Conservation (phyloP, 92 coral and sea anemone genomes). For the Porites rus region DNA sequence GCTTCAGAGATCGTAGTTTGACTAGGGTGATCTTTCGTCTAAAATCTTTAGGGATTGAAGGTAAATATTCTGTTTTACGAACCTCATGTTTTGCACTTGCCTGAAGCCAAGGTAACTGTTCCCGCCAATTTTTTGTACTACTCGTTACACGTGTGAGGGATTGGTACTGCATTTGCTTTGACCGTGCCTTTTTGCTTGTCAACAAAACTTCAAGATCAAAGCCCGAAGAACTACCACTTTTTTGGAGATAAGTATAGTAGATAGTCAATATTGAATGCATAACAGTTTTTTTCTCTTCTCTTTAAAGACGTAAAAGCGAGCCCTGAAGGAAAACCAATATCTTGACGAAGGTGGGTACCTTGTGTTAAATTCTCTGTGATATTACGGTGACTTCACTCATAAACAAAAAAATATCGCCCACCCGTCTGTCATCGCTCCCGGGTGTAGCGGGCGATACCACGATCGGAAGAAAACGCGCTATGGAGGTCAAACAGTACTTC, state of each 20-base stretch:
- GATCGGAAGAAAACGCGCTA: neutral
- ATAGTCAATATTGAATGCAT: neutral
- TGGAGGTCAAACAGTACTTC: neutral
- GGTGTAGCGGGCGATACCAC: neutral
- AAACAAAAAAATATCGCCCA: slow-evolving; percentile 46
- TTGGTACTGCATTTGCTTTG: slow-evolving; percentile 9
- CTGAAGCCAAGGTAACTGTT: neutral
- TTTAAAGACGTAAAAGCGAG: slow-evolving; percentile 49
- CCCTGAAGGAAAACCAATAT: slow-evolving; percentile 34
- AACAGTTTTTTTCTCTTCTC: slow-evolving; percentile 4
- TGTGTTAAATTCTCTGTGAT: slow-evolving; percentile 17
- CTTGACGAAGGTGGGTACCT: slow-evolving; percentile 45
- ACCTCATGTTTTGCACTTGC: neutral
- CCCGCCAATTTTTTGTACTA: slow-evolving; percentile 4
- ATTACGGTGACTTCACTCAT: slow-evolving; percentile 46
- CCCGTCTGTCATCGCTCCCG: neutral
- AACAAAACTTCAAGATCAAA: slow-evolving; percentile 35
- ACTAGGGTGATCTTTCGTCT: slow-evolving; percentile 65
- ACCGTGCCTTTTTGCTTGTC: slow-evolving; percentile 30
- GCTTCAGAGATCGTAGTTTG: slow-evolving; percentile 70
- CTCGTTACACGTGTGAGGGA: neutral
- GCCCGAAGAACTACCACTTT: neutral
- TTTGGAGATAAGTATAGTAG: neutral
- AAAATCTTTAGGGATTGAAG: slow-evolving; percentile 57
- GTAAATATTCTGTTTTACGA: slow-evolving; percentile 46